Conservation (phyloP, 2,797 vertebrate genomes). For the Manis pentadactyla region DNA sequence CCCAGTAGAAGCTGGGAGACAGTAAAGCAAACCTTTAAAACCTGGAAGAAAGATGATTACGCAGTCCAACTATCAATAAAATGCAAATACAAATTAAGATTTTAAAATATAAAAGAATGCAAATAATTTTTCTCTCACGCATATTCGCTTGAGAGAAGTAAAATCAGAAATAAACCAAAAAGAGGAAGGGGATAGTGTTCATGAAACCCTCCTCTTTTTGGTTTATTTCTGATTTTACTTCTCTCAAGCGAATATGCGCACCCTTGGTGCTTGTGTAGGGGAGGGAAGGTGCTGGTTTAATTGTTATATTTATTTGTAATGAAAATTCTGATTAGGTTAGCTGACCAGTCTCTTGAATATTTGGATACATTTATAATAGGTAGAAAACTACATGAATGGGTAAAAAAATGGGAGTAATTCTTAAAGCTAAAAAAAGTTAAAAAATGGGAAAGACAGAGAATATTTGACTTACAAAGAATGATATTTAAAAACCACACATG, state of each 20-base stretch:
- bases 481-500: neutral
- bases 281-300: neutral
- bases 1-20: neutral
- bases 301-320: neutral
- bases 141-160: neutral
- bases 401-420: neutral
- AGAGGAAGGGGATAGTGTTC: neutral
- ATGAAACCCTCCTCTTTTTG: neutral
- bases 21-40: neutral
- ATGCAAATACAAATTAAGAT: neutral
- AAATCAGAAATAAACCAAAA: neutral
- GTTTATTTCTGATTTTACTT: no score
- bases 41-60: neutral
- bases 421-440: neutral
- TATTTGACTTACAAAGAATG: neutral
- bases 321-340: neutral
- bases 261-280: no score
- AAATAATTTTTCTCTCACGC: neutral
- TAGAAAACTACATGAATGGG: neutral
- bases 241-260: no score
- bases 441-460: neutral
- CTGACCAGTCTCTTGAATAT: neutral
- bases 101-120: neutral
- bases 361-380: neutral
- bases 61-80: neutral